Evolutionary conservation across 2,113 vertebrate species (phyloP).

Genomic region (Arenaria interpres): DNA sequence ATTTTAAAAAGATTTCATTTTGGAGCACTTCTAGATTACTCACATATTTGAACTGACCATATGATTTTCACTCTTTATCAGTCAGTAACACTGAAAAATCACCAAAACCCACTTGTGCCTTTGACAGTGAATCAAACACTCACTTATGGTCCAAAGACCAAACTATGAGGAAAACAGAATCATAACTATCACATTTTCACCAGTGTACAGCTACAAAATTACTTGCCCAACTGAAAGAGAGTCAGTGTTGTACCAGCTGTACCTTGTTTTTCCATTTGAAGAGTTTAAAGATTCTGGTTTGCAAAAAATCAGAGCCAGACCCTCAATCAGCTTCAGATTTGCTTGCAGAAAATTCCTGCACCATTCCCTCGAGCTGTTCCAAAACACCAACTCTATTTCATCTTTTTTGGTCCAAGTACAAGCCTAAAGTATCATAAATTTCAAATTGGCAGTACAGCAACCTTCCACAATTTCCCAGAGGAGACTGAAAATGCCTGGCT

Average conservation of each 20-base stretch:
- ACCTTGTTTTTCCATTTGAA: constrained; percentile 4
- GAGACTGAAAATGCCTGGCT: neutral
- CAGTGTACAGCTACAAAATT: neutral
- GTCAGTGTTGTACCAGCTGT: neutral
- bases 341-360: neutral
- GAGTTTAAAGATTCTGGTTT: neutral
- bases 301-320: neutral
- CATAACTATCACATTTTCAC: neutral
- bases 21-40: neutral
- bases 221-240: neutral
- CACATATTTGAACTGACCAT: neutral
- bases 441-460: neutral
- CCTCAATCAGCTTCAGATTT: neutral
- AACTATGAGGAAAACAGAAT: neutral
- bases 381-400: constrained; percentile 3
- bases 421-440: neutral
- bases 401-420: neutral
- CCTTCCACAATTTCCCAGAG: neutral
- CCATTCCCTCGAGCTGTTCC: neutral
- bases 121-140: neutral
- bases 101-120: neutral
- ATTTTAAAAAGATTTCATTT: neutral
- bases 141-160: neutral
- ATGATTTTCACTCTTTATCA: neutral
- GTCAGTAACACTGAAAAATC: neutral